phyloP scores from a whole-genome alignment of 2,888 invertebrate genomes.

The Tridacna crocea region DNA sequence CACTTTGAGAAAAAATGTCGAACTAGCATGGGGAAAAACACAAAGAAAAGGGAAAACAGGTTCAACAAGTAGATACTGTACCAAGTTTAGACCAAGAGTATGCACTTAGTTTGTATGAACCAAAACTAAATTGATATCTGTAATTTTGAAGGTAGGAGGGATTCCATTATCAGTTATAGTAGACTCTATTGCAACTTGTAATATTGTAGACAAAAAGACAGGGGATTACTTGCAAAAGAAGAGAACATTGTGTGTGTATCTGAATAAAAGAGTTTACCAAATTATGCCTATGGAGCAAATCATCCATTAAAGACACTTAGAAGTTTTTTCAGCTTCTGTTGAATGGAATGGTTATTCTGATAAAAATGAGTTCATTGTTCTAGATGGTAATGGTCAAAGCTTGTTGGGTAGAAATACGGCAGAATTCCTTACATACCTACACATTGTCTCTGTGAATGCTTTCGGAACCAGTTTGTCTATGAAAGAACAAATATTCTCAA shows the following conservation, averaged over 20 bases:
- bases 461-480: neutral
- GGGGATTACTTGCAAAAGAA: neutral
- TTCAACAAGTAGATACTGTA: neutral
- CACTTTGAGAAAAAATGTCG: constrained; percentile 20
- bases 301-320: constrained; percentile 29
- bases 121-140: neutral
- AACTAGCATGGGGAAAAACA: constrained; percentile 4
- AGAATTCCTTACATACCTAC: constrained; percentile 3
- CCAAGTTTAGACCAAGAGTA: neutral
- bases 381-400: constrained; percentile 35
- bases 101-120: neutral
- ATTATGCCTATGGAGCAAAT: constrained; percentile 45
- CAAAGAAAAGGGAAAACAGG: neutral
- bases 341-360: neutral
- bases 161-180: constrained; percentile 10
- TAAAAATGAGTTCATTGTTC: constrained; percentile 27
- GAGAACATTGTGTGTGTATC: neutral
- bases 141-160: neutral
- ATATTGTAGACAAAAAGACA: constrained; percentile 16
- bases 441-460: constrained; percentile 5
- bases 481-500: constrained; percentile 25
- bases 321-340: constrained; percentile 21
- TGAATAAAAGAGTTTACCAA: neutral
- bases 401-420: constrained; percentile 24
- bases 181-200: constrained; percentile 1